Percentiles rank a stretch among this genome's conserved stretches.
Conservation (phyloP, 2,888 invertebrate species). For the Harpalus rubripes region DNA sequence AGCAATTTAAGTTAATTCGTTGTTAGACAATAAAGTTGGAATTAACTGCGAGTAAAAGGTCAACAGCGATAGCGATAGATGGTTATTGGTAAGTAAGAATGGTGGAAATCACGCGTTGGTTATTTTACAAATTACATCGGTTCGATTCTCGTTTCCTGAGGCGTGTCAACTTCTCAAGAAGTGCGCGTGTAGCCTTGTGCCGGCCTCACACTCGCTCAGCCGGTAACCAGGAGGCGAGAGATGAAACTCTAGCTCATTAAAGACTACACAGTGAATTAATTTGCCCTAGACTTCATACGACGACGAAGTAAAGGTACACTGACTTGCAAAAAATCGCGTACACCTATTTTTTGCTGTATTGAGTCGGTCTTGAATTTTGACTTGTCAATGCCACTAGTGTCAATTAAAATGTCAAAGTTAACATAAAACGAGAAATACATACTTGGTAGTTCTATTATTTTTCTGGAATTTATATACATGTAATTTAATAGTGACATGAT, state of each 20-base stretch:
- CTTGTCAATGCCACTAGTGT: too few relatives aligned
- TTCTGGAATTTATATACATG: too few relatives aligned
- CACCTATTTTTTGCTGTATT: too few relatives aligned
- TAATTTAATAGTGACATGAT: too few relatives aligned
- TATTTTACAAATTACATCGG: conserved; percentile 46
- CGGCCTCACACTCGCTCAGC: conserved; percentile 16
- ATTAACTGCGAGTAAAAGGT: conserved; percentile 33
- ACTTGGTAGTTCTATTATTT: too few relatives aligned
- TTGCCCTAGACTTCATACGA: too few relatives aligned
- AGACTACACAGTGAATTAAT: background rate
- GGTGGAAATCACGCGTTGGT: conserved; percentile 47
- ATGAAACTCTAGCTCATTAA: conserved; percentile 1
- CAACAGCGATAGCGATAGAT: background rate
- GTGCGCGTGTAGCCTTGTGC: conserved; percentile 51
- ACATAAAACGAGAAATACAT: too few relatives aligned
- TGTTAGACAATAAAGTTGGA: conserved; percentile 14
- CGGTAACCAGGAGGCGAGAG: conserved; percentile 8
- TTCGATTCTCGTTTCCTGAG: conserved; percentile 47
- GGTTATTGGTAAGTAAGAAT: conserved; percentile 18
- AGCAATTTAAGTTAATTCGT: conserved; percentile 21
- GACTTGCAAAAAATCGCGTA: too few relatives aligned
- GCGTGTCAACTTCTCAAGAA: conserved; percentile 28
- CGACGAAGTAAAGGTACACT: too few relatives aligned
- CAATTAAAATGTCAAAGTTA: too few relatives aligned
- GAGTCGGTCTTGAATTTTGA: too few relatives aligned